phyloP scores from a whole-genome alignment of 2,797 vertebrate genomes.

The Triplophysa bombifrons region DNA sequence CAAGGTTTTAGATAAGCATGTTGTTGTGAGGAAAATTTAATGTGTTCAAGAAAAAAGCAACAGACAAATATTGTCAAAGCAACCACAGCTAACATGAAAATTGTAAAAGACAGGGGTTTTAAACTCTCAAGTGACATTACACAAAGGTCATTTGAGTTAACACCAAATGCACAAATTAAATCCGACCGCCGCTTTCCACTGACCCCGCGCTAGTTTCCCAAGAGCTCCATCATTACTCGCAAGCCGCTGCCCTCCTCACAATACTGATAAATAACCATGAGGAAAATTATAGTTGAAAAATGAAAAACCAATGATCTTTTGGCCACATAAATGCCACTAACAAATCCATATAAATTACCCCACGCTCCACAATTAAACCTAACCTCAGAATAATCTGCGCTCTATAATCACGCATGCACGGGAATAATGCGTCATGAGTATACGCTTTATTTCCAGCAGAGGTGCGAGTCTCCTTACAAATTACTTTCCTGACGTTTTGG shows the following conservation, averaged over 20 bases:
- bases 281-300: constrained; percentile 60
- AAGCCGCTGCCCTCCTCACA: constrained; percentile 48
- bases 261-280: constrained; percentile 67
- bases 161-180: constrained; percentile 34
- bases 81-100: background rate
- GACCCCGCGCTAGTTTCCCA: constrained; percentile 29
- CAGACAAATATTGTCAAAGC: background rate
- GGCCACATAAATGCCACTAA: constrained; percentile 67
- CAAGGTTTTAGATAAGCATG: constrained; percentile 19
- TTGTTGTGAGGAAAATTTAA: constrained; percentile 13
- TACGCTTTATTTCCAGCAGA: background rate
- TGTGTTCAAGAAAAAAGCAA: background rate
- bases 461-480: background rate
- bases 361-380: constrained; percentile 70
- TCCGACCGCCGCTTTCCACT: constrained; percentile 27
- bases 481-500: background rate
- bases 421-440: background rate
- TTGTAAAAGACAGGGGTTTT: background rate
- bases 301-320: constrained; percentile 73
- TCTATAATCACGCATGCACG: constrained; percentile 57
- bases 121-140: constrained; percentile 11
- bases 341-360: constrained; percentile 68
- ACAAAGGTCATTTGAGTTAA: constrained; percentile 21
- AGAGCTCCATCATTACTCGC: constrained; percentile 58
- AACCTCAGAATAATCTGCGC: constrained; percentile 68